Evolutionary conservation across 2,888 invertebrate species (phyloP).

Genomic region (Archips xylosteana): DNA sequence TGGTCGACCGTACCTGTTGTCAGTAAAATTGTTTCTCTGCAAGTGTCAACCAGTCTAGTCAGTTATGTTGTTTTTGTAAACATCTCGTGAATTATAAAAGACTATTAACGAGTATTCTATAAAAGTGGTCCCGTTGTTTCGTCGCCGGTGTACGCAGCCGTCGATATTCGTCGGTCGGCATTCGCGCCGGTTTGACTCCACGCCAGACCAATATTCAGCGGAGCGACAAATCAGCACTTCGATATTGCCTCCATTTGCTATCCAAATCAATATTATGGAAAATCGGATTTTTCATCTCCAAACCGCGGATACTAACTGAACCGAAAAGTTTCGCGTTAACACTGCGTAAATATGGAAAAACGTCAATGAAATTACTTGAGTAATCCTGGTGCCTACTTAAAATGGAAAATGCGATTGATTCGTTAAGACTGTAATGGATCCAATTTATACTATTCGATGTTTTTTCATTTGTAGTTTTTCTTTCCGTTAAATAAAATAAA

Average conservation of each 20-base stretch:
- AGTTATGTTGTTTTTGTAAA: too few relatives aligned
- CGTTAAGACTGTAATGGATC: neutral
- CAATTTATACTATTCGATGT: too few relatives aligned
- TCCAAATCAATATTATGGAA: conserved; percentile 76
- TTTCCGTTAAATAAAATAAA: too few relatives aligned
- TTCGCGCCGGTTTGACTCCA: conserved; percentile 78
- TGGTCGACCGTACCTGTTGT: too few relatives aligned
- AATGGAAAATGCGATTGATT: neutral
- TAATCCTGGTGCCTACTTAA: too few relatives aligned
- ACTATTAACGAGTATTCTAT: neutral
- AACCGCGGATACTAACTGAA: conserved; percentile 34
- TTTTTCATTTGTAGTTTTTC: too few relatives aligned
- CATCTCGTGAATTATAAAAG: too few relatives aligned
- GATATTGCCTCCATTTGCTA: conserved; percentile 83
- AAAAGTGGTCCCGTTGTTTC: conserved; percentile 8
- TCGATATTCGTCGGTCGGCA: conserved; percentile 47
- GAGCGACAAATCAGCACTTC: conserved; percentile 84
- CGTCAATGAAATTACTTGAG: neutral
- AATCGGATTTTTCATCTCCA: conserved; percentile 75
- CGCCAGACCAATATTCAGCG: conserved; percentile 81
- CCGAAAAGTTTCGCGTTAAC: conserved; percentile 34
- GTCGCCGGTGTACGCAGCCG: neutral
- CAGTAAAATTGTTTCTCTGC: too few relatives aligned
- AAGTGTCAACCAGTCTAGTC: too few relatives aligned
- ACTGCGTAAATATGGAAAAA: neutral